These are phyloP conservation scores for Heteromurus nitidus DNA, from an alignment of 2,888 invertebrate genomes.

Conservation along the genomic window DNA sequence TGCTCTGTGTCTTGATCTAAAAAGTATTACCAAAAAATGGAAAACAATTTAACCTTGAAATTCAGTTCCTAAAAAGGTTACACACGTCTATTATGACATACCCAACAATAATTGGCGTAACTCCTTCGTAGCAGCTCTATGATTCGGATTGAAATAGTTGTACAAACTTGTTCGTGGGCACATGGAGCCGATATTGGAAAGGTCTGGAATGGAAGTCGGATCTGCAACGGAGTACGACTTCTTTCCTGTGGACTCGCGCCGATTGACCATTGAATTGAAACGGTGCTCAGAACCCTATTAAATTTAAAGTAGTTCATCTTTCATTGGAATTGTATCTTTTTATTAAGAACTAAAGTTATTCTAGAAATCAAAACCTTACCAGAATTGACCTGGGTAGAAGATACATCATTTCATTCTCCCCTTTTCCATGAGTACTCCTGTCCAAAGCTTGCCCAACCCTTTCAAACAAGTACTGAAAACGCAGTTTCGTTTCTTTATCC, in stretches of 20 bases:
- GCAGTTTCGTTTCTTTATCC: no score
- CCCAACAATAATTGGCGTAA: constrained; percentile 83
- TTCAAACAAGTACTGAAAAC: constrained; percentile 71
- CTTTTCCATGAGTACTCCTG: constrained; percentile 64
- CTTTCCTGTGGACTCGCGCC: constrained; percentile 6
- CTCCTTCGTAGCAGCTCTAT: constrained; percentile 83
- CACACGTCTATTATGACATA: no score
- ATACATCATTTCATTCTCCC: constrained; percentile 34
- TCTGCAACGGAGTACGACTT: constrained; percentile 13
- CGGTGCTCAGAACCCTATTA: no score
- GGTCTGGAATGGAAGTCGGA: constrained; percentile 36
- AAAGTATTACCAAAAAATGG: constrained; percentile 56
- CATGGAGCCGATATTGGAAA: constrained; percentile 33
- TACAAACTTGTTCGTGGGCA: constrained; percentile 76
- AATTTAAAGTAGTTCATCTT: no score
- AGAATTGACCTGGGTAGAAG: constrained; percentile 34
- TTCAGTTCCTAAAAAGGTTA: constrained; percentile 68
- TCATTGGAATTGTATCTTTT: no score
- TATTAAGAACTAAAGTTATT: no score
- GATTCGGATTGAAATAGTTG: constrained; percentile 84
- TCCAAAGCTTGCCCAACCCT: constrained; percentile 68
- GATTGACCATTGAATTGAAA: no score
- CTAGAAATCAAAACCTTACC: constrained; percentile 19
- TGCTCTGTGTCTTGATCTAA: constrained; percentile 85
- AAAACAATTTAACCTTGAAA: background rate